Evolutionary conservation across 2,888 invertebrate species (phyloP), one percentile per base, ranked within the genome.

Genomic region (Exephanes ischioxanthus): DNA sequence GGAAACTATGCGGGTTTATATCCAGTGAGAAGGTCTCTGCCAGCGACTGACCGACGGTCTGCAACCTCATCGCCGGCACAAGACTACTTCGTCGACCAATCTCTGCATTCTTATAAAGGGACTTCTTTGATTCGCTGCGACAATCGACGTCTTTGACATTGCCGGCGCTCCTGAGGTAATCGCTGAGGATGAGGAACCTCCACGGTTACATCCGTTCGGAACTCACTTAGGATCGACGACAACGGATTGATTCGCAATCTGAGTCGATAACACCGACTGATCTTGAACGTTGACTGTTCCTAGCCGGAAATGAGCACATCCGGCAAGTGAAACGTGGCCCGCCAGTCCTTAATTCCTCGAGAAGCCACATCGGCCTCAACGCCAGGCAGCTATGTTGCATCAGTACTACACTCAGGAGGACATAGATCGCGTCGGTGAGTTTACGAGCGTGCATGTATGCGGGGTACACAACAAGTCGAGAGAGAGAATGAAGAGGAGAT

Each of bases 381-480:
- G 30, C 84, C 70, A n/a, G n/a, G n/a, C n/a, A 87, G 73, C 87
- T 83, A 92, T 90, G 89, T 91, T 92, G 91, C 92, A 92, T 88
- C 92, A 92, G 88, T 92, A 91, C 85, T 92, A 92, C 86, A 91
- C 92, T 73, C 92, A 92, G 88, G 92, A 92, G 90, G 91, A 92
- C 87, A 91, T 92, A 90, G 92, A 92, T 86, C 92, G 92, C 58
- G 92, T 92, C 82, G 92, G 92, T 92, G 89, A 92, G 92, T 92
- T 83, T 61, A 51, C 22, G 33, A 70, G 55, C 3, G 14, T 16
- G 3, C 26, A 58, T 22, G 58, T 11, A 58, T 51, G 48, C 48
- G 53, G 16, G 45, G 30, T 58, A 37, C 67, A 66, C 22, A 67
- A 37, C 67, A n/a, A 48, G 37, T 33, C 77, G 19, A 77, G 37